Evolutionary conservation across 2,113 vertebrate genomes (phyloP).

Genomic region (Datnioides undecimradiatus): DNA sequence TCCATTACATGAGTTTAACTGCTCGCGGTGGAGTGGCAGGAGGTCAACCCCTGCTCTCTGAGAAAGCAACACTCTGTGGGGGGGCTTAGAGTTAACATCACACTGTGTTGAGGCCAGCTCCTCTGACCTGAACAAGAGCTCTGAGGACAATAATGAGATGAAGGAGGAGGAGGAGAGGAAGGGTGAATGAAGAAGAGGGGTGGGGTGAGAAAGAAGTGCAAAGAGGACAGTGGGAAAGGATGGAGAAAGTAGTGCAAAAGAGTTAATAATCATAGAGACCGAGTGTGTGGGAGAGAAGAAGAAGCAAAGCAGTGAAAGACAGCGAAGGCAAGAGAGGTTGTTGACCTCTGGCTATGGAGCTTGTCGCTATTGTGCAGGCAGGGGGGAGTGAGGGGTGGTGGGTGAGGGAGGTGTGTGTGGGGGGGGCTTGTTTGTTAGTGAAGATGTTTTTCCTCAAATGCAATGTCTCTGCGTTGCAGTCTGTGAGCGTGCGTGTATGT

Average conservation of each 20-base stretch:
- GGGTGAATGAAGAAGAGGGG: slow-evolving; percentile 6
- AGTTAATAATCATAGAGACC: slow-evolving; percentile 19
- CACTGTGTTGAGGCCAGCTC: slow-evolving; percentile 40
- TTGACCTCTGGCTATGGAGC: slow-evolving; percentile 76
- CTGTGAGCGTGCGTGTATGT: slow-evolving; percentile 29
- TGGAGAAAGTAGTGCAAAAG: slow-evolving; percentile 20
- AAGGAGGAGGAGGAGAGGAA: slow-evolving; percentile 10
- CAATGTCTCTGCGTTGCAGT: slow-evolving; percentile 45
- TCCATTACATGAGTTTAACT: slow-evolving; percentile 29
- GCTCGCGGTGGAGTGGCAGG: slow-evolving; percentile 23
- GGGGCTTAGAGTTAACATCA: slow-evolving; percentile 50
- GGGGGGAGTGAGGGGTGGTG: neutral
- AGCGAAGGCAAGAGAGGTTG: slow-evolving; percentile 63
- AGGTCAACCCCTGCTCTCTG: slow-evolving; percentile 43
- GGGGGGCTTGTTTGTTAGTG: slow-evolving; percentile 62
- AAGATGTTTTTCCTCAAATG: slow-evolving; percentile 78
- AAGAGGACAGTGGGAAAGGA: neutral
- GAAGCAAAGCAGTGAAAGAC: slow-evolving; percentile 53
- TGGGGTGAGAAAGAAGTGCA: neutral
- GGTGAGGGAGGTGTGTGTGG: neutral
- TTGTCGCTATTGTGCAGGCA: slow-evolving; percentile 51
- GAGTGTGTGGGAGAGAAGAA: slow-evolving; percentile 55
- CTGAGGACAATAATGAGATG: slow-evolving; percentile 42
- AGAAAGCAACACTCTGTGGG: slow-evolving; percentile 28
- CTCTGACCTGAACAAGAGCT: slow-evolving; percentile 49